Percentiles rank a stretch among this genome's conserved stretches.
Conservation (phyloP, 1,140 invertebrate species). For the Battus philenor region DNA sequence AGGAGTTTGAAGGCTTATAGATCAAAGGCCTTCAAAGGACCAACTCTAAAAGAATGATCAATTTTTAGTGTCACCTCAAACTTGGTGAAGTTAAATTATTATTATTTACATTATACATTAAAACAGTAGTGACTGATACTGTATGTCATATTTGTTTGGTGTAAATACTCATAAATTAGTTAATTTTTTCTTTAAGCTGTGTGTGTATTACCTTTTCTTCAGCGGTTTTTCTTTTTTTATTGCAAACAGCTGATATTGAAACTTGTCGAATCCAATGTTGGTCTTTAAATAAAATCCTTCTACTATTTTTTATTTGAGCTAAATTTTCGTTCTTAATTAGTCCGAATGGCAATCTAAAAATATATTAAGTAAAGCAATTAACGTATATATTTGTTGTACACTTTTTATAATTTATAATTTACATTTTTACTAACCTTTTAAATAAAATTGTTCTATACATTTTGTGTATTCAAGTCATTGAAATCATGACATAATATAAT, state of each 20-base stretch:
- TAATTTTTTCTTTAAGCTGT: too few species aligned
- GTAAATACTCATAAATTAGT: too few species aligned
- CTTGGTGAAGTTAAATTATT: too few species aligned
- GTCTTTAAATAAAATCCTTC: slow-evolving; percentile 15
- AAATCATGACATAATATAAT: slow-evolving; percentile 18
- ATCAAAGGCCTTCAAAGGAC: too few species aligned
- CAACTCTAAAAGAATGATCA: too few species aligned
- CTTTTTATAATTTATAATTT: not conserved
- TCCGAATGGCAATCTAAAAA: slow-evolving; percentile 39
- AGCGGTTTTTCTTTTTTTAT: slow-evolving; percentile 53
- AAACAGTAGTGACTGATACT: too few species aligned
- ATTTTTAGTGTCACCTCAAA: too few species aligned
- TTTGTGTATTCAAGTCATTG: slow-evolving; percentile 12
- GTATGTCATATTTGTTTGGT: too few species aligned
- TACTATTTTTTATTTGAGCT: slow-evolving; percentile 20
- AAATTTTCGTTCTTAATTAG: slow-evolving; percentile 32
- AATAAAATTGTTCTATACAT: slow-evolving; percentile 49
- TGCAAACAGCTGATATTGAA: slow-evolving; percentile 34
- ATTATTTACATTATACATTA: too few species aligned
- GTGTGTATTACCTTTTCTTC: slow-evolving; percentile 60
- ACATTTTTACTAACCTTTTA: slow-evolving; percentile 31
- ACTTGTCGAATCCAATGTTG: slow-evolving; percentile 30
- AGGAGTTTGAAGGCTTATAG: too few species aligned
- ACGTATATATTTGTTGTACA: not conserved
- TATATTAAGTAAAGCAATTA: not conserved